A percentile compares a stretch with the other conserved stretches of the same genome.
phyloP scores from a whole-genome alignment of 2,113 vertebrate genomes.

The Petrocephalus microphthalmus region DNA sequence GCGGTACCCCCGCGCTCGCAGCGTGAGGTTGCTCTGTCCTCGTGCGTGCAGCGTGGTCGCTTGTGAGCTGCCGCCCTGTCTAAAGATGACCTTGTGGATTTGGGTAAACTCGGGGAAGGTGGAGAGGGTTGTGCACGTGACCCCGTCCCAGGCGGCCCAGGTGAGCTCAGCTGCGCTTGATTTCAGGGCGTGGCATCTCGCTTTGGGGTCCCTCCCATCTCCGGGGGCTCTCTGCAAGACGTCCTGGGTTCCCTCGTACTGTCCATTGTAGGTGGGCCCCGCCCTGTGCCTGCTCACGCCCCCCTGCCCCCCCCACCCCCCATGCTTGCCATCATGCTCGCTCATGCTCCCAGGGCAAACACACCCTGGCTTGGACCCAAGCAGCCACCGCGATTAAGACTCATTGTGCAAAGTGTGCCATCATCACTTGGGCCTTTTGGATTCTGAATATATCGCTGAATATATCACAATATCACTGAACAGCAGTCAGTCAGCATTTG shows the following conservation, averaged over 20 bases:
- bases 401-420: neutral
- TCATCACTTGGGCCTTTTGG: slow-evolving; percentile 20
- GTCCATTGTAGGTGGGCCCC: slow-evolving; percentile 66
- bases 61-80: neutral
- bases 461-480: neutral
- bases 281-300: slow-evolving; percentile 36
- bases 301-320: slow-evolving; percentile 14
- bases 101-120: neutral
- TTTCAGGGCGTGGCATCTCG: slow-evolving; percentile 55
- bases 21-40: neutral
- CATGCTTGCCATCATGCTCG: slow-evolving; percentile 36
- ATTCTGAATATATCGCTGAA: too few species aligned
- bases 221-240: slow-evolving; percentile 58
- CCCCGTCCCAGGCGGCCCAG: slow-evolving; percentile 30
- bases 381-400: neutral
- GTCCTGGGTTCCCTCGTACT: slow-evolving; percentile 63
- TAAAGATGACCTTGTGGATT: neutral
- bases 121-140: neutral
- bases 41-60: too few species aligned
- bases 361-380: neutral
- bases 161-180: slow-evolving; percentile 54
- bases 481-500: neutral
- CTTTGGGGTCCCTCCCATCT: slow-evolving; percentile 52
- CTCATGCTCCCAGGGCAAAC: slow-evolving; percentile 23
- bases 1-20: neutral